Conservation (phyloP, 2,888 invertebrate species). For the Thyatira batis region DNA sequence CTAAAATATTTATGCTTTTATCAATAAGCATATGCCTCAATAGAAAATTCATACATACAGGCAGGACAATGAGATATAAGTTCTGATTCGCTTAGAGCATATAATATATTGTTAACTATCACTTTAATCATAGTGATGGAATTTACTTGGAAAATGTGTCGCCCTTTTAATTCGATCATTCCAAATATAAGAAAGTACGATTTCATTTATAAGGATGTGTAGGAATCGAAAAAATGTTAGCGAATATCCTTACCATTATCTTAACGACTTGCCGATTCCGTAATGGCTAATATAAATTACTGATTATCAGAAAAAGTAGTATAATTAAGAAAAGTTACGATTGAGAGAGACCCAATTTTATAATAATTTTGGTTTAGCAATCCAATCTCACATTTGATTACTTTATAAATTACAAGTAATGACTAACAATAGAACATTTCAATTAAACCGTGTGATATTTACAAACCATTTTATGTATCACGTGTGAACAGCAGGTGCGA, state of each 20-base stretch:
- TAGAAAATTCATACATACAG: no score
- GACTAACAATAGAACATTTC: neutral
- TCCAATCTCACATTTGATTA: neutral
- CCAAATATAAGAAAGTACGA: no score
- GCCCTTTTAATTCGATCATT: no score
- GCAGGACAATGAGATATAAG: no score
- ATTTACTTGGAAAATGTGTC: no score
- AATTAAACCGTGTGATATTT: neutral
- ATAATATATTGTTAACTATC: no score
- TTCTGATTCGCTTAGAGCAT: no score
- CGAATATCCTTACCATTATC: conserved; percentile 59
- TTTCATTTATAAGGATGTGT: no score
- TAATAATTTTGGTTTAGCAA: conserved; percentile 19
- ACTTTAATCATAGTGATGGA: no score
- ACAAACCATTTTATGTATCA: neutral
- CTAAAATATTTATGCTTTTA: no score
- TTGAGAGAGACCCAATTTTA: conserved; percentile 18
- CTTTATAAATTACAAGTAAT: neutral
- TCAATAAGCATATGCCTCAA: no score
- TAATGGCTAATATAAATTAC: conserved; percentile 72
- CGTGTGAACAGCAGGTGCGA: neutral
- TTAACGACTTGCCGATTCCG: conserved; percentile 62
- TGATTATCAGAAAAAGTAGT: conserved; percentile 55
- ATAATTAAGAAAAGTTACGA: conserved; percentile 49
- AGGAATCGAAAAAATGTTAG: neutral